Conservation (phyloP, 1,140 invertebrate genomes). For the Acromyrmex heyeri region DNA sequence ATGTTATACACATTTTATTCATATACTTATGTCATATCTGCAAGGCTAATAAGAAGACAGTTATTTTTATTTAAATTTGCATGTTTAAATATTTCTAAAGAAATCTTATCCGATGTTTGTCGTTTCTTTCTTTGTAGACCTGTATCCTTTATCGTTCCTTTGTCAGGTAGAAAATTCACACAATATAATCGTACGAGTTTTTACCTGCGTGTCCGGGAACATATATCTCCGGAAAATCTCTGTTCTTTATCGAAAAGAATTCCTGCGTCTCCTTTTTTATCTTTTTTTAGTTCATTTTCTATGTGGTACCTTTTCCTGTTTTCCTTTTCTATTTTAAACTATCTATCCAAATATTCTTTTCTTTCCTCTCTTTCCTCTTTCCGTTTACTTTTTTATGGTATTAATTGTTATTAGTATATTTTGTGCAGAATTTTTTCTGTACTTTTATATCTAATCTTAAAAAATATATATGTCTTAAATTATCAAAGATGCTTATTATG, state of each 20-base stretch:
- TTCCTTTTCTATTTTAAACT: background rate
- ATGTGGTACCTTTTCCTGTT: background rate
- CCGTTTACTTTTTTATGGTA: background rate
- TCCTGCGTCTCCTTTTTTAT: background rate
- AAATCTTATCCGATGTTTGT: background rate
- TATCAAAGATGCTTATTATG: background rate
- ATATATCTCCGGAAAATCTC: conserved; percentile 27
- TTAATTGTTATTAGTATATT: conserved; percentile 12
- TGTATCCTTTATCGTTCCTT: background rate
- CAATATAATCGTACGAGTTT: background rate
- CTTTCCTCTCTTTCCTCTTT: background rate
- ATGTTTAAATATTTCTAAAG: background rate
- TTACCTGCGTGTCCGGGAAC: conserved; percentile 45
- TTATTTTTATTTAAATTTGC: background rate
- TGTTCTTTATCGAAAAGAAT: background rate
- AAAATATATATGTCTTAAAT: background rate
- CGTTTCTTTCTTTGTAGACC: background rate
- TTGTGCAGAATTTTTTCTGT: background rate
- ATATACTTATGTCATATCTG: background rate
- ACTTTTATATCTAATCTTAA: background rate
- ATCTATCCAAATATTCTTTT: background rate
- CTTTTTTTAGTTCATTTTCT: background rate
- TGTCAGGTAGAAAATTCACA: conserved; percentile 52
- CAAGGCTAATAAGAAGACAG: background rate
- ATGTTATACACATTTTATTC: conserved; percentile 7